Percentiles rank a stretch among this genome's conserved stretches.
Conservation (phyloP, 2,113 vertebrate species). For the Aplodontia rufa region DNA sequence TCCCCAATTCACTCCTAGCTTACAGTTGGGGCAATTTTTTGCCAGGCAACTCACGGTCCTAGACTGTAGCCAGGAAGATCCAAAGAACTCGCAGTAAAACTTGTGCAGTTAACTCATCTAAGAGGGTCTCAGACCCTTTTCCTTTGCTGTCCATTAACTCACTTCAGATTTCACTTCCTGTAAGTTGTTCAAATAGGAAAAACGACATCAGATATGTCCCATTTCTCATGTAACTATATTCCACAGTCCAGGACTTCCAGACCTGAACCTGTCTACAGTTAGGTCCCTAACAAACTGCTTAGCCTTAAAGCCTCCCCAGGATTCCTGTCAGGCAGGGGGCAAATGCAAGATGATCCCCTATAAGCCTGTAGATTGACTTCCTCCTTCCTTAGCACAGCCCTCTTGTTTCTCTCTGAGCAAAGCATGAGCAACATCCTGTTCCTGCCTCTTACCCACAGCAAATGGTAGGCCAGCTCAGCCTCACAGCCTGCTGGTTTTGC, state of each 20-base stretch:
- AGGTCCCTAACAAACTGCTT: not conserved
- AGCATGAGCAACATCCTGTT: constrained; percentile 13
- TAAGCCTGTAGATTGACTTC: not conserved
- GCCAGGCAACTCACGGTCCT: not conserved
- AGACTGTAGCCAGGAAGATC: not conserved
- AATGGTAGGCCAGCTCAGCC: not conserved
- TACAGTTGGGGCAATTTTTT: constrained; percentile 1
- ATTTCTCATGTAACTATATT: not conserved
- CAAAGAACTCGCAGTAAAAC: not conserved
- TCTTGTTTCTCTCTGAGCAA: not conserved
- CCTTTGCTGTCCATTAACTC: not conserved
- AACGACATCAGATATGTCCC: not conserved
- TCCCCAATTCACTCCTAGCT: not conserved
- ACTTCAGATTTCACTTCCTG: constrained; percentile 15
- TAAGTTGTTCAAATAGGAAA: not conserved
- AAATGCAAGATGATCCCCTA: not conserved
- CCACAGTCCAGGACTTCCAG: not conserved
- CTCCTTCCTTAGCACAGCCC: constrained; percentile 4
- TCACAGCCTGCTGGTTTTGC: not conserved
- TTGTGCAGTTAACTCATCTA: not conserved
- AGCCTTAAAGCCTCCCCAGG: not conserved
- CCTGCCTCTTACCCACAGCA: not conserved
- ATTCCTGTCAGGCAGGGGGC: not conserved
- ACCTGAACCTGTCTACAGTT: not conserved
- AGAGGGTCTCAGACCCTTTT: not conserved